Evolutionary conservation across 2,113 vertebrate genomes (phyloP).

Genomic region (Vicugna pacos): DNA sequence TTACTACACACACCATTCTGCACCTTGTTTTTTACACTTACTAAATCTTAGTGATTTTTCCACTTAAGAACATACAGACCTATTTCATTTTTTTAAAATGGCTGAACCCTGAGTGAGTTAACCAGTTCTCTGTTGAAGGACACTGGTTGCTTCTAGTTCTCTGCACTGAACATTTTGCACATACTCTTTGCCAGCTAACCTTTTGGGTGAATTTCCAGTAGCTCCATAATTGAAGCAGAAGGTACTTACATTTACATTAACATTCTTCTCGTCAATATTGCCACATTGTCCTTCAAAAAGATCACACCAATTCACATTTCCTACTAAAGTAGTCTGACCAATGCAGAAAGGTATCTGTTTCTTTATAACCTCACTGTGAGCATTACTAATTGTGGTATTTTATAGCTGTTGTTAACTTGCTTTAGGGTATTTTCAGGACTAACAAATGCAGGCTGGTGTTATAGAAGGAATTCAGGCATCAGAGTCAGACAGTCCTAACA

Average conservation of each 20-base stretch:
- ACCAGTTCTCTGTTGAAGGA: neutral
- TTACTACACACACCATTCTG: neutral
- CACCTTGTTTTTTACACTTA: neutral
- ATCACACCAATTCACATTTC: slow-evolving; percentile 43
- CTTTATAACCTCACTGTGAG: slow-evolving; percentile 39
- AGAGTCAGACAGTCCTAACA: neutral
- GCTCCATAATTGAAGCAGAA: slow-evolving; percentile 25
- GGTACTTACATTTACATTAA: neutral
- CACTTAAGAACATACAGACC: neutral
- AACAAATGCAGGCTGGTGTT: slow-evolving; percentile 16
- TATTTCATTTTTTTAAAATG: neutral
- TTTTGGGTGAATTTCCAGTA: slow-evolving; percentile 29
- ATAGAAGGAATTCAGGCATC: slow-evolving; percentile 35
- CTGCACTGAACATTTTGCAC: neutral
- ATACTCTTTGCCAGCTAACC: neutral
- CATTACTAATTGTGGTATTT: slow-evolving; percentile 70
- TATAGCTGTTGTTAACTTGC: slow-evolving; percentile 20
- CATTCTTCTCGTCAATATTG: slow-evolving; percentile 55
- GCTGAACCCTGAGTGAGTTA: neutral
- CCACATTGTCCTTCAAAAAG: slow-evolving; percentile 55
- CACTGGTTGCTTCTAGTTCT: neutral
- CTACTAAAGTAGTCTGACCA: neutral
- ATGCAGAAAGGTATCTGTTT: neutral
- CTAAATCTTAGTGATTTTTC: neutral
- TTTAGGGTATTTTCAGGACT: slow-evolving; percentile 50